Conservation (phyloP, 2,797 vertebrate genomes). For the Sebastes diploproa region DNA sequence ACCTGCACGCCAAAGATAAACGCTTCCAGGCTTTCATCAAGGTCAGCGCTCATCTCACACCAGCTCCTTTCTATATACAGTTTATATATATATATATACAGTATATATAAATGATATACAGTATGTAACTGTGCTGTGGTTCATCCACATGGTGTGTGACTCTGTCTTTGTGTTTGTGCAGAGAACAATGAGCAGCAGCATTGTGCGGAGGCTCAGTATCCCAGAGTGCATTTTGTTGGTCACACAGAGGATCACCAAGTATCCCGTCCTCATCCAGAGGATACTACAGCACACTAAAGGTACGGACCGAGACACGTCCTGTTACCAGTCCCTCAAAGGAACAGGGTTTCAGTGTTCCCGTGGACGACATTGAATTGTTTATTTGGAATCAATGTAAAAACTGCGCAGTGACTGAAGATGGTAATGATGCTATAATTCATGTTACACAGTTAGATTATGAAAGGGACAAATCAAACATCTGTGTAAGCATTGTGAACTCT, state of each 20-base stretch:
- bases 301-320: slow-evolving; percentile 33
- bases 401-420: neutral
- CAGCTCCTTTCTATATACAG: neutral
- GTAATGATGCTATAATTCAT: neutral
- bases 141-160: neutral
- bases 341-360: too few species aligned
- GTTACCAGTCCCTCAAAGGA: neutral
- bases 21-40: slow-evolving; percentile 92
- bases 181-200: slow-evolving; percentile 92
- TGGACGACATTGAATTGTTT: neutral
- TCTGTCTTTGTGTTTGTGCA: slow-evolving; percentile 56
- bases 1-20: slow-evolving; percentile 90
- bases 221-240: slow-evolving; percentile 93
- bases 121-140: neutral
- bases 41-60: slow-evolving; percentile 69
- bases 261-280: slow-evolving; percentile 91
- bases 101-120: too few species aligned
- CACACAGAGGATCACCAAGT: slow-evolving; percentile 95
- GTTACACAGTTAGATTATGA: neutral
- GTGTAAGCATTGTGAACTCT: too few species aligned
- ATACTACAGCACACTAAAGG: slow-evolving; percentile 92
- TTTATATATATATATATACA: neutral
- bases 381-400: neutral
- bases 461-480: neutral
- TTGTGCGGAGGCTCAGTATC: slow-evolving; percentile 90